Evolutionary conservation across 2,797 vertebrate species (phyloP).

Genomic region (Notolepis coatsorum): DNA sequence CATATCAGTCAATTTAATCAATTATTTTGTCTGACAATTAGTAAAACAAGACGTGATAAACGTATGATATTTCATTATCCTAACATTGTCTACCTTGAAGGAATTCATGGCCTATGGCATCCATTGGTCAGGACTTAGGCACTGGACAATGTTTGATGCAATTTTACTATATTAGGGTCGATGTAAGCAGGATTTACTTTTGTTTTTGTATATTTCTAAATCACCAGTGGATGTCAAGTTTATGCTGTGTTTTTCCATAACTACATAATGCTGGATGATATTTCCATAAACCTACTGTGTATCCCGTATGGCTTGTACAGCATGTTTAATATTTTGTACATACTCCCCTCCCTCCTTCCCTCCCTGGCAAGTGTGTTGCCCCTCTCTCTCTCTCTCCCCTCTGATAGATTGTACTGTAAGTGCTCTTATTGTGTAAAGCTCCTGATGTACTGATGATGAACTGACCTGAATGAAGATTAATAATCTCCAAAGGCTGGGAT

Average conservation of each 20-base stretch:
- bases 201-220: neutral
- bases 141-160: too few relatives aligned
- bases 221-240: neutral
- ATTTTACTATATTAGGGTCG: too few relatives aligned
- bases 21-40: too few relatives aligned
- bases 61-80: too few relatives aligned
- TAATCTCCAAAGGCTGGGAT: neutral
- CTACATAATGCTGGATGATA: neutral
- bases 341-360: neutral
- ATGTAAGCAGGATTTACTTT: too few relatives aligned
- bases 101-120: too few relatives aligned
- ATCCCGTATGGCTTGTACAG: neutral
- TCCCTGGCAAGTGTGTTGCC: neutral
- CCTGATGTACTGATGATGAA: neutral
- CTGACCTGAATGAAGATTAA: neutral
- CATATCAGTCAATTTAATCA: too few relatives aligned
- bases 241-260: neutral
- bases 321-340: neutral
- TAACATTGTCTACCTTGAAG: too few relatives aligned
- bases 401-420: slow-evolving; percentile 33
- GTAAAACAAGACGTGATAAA: too few relatives aligned
- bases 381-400: slow-evolving; percentile 3
- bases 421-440: slow-evolving; percentile 42
- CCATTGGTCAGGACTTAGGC: too few relatives aligned
- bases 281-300: neutral